Evolutionary conservation across 1,140 invertebrate genomes (phyloP).

Genomic region (Camponotus floridanus): DNA sequence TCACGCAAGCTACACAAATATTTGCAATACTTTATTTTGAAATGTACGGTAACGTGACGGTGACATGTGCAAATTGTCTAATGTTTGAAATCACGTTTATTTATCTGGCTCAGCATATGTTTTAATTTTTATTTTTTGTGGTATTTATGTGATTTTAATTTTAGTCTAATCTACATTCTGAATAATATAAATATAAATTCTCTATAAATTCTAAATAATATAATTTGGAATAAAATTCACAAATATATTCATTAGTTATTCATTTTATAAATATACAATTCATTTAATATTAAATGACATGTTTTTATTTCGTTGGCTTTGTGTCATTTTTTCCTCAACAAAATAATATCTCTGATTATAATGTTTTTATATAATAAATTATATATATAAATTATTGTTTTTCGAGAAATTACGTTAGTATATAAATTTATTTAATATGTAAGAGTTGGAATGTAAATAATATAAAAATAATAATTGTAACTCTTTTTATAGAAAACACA

Average conservation of each 20-base stretch:
- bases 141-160: background rate
- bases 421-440: background rate
- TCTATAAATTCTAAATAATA: slow-evolving; percentile 3
- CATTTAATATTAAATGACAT: too few relatives aligned
- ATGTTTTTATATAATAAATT: background rate
- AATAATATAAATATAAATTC: background rate
- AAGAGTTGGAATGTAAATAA: background rate
- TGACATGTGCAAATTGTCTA: slow-evolving; percentile 8
- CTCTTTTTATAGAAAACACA: background rate
- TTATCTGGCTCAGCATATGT: background rate
- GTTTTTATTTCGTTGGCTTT: too few relatives aligned
- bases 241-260: background rate
- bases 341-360: background rate
- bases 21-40: slow-evolving; percentile 8
- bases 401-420: too few relatives aligned
- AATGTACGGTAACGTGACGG: background rate
- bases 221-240: slow-evolving; percentile 16
- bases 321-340: background rate
- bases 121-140: background rate
- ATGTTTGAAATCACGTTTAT: background rate
- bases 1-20: background rate
- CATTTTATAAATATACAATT: background rate
- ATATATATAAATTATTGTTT: too few relatives aligned
- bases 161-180: background rate
- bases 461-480: background rate